Evolutionary conservation across 2,797 vertebrate genomes (phyloP).

Genomic region (Clarias pachynema): DNA sequence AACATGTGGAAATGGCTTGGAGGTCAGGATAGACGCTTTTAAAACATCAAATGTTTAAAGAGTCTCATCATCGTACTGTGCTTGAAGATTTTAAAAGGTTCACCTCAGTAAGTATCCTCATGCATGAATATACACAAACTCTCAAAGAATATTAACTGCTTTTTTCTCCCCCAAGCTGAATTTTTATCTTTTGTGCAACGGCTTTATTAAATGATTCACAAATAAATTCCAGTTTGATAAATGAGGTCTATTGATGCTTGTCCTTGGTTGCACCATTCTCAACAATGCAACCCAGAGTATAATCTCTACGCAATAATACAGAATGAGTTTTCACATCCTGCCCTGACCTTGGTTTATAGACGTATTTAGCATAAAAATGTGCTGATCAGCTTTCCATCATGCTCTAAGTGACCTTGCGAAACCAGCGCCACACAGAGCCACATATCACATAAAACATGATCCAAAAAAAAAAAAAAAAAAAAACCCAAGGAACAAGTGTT

Average conservation of each 20-base stretch:
- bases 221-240: slow-evolving; percentile 16
- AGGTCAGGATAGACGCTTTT: no score
- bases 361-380: slow-evolving; percentile 21
- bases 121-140: neutral
- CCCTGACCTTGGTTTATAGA: neutral
- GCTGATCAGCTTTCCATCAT: neutral
- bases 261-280: neutral
- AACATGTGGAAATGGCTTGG: no score
- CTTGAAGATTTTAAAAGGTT: neutral
- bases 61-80: no score
- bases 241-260: neutral
- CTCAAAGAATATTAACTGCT: neutral
- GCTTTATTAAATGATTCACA: neutral
- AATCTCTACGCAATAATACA: neutral
- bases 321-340: neutral
- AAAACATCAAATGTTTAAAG: no score
- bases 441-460: neutral
- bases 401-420: neutral
- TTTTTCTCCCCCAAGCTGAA: neutral
- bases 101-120: neutral
- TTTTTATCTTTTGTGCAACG: neutral
- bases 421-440: neutral
- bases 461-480: neutral
- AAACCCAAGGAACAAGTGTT: neutral
- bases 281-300: neutral